Evolutionary conservation across 2,113 vertebrate genomes (phyloP).

Genomic region (Trogon surrucura): DNA sequence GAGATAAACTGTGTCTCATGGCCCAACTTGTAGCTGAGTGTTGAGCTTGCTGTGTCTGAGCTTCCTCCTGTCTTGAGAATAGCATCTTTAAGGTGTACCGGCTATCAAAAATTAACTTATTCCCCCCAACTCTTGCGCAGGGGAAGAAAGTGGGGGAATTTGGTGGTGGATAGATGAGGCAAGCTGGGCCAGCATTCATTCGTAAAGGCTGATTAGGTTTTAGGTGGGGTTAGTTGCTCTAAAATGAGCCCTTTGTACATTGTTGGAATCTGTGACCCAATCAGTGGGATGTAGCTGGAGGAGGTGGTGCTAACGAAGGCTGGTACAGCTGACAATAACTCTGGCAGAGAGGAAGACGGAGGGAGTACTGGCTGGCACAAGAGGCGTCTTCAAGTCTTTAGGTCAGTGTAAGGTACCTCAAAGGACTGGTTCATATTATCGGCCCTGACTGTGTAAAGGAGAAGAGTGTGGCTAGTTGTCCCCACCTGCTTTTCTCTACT

Average conservation of each 20-base stretch:
- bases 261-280: slow-evolving; percentile 64
- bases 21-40: background rate
- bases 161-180: background rate
- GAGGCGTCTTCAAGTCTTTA: background rate
- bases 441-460: background rate
- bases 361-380: slow-evolving; percentile 8
- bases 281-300: slow-evolving; percentile 59
- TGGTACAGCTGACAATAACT: slow-evolving; percentile 55
- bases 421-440: background rate
- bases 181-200: background rate
- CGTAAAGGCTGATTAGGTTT: background rate
- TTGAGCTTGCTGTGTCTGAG: background rate
- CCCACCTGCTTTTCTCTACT: background rate
- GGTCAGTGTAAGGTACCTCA: background rate
- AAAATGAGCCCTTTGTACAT: slow-evolving; percentile 76
- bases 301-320: slow-evolving; percentile 57
- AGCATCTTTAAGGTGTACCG: background rate
- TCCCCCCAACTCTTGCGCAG: accelerated
- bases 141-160: background rate
- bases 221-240: slow-evolving; percentile 48
- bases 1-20: background rate
- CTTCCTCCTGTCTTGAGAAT: background rate
- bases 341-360: background rate
- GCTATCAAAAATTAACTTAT: background rate
- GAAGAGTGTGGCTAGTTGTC: background rate